These are phyloP conservation scores for Epinotia ramella DNA, from an alignment of 2,888 invertebrate genomes.

Conservation along the genomic window DNA sequence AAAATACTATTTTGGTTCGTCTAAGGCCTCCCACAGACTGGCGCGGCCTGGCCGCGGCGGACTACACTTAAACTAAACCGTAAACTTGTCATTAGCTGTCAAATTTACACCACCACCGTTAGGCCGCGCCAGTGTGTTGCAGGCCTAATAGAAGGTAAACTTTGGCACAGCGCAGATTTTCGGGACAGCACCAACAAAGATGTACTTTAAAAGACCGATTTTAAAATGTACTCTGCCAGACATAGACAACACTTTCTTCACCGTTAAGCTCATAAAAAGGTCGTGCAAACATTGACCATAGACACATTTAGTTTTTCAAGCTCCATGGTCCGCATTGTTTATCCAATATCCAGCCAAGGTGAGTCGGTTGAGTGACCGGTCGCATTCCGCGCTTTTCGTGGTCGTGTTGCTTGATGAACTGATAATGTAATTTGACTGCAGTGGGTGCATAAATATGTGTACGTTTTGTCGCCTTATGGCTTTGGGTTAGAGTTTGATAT, in stretches of 20 bases:
- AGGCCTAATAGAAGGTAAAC: too few species aligned
- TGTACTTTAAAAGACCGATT: too few species aligned
- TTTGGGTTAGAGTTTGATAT: neutral
- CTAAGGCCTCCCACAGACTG: too few species aligned
- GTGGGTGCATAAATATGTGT: neutral
- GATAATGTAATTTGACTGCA: conserved; percentile 20
- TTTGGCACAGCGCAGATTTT: too few species aligned
- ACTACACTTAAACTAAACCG: too few species aligned
- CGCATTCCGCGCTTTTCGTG: conserved; percentile 61
- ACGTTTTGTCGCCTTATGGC: neutral
- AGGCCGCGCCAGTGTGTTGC: too few species aligned
- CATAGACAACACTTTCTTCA: neutral
- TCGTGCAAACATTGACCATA: conserved; percentile 14
- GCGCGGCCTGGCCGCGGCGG: too few species aligned
- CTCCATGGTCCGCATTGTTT: conserved; percentile 32
- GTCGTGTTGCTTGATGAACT: conserved; percentile 32
- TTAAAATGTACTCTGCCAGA: too few species aligned
- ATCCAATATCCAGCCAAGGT: conserved; percentile 63
- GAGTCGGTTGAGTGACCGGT: conserved; percentile 64
- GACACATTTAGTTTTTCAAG: conserved; percentile 6
- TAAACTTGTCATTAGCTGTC: too few species aligned
- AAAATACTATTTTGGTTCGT: too few species aligned
- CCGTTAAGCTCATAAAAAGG: neutral
- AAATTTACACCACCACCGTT: too few species aligned
- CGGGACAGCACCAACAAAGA: too few species aligned